A percentile compares a stretch with the other conserved stretches of the same genome.
Conservation (phyloP, 2,797 vertebrate genomes). For the Oreortyx pictus region DNA sequence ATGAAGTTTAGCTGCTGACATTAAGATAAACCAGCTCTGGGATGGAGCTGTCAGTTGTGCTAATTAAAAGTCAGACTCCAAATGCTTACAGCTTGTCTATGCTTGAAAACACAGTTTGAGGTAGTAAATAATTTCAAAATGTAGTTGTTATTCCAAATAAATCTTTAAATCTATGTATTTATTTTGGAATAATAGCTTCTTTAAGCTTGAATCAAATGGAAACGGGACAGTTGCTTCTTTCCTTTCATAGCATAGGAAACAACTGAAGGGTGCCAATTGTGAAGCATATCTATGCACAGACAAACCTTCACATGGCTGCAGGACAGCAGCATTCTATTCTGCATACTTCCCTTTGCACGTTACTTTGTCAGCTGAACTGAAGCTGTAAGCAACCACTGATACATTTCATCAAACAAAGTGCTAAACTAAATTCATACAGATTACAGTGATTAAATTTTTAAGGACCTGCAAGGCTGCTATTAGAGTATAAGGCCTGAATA, state of each 20-base stretch:
- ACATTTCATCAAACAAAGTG: constrained; percentile 24
- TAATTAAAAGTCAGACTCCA: constrained; percentile 58
- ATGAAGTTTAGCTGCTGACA: constrained; percentile 60
- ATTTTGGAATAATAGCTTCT: background rate
- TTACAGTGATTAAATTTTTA: constrained; percentile 41
- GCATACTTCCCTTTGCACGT: background rate
- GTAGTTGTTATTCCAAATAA: background rate
- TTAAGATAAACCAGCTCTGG: constrained; percentile 58
- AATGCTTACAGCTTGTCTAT: constrained; percentile 41
- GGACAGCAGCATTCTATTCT: background rate
- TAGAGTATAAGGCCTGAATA: background rate
- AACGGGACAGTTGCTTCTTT: background rate
- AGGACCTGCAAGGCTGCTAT: constrained; percentile 3
- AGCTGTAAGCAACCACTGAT: constrained; percentile 38
- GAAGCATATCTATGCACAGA: background rate
- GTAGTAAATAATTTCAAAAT: constrained; percentile 1
- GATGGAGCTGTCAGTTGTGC: constrained; percentile 4
- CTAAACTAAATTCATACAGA: constrained; percentile 33
- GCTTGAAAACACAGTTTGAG: constrained; percentile 44
- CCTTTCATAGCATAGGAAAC: background rate
- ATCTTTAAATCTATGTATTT: background rate
- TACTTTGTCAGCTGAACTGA: constrained; percentile 28
- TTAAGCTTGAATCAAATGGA: background rate
- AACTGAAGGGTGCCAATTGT: background rate
- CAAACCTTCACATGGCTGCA: background rate